Evolutionary conservation across 2,113 vertebrate genomes (phyloP).

Genomic region (Cyprinodon tularosa): DNA sequence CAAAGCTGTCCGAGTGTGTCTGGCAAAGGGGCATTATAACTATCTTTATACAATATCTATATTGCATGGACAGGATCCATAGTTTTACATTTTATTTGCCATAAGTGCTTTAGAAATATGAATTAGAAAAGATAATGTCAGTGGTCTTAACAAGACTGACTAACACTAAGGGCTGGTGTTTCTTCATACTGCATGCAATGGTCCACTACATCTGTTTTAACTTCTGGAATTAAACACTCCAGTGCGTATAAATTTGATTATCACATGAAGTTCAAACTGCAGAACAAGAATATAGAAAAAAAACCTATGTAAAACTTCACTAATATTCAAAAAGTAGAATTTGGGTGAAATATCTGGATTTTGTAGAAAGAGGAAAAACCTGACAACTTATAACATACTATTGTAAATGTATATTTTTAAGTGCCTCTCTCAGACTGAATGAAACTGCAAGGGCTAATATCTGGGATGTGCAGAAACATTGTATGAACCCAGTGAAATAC

Average conservation of each 20-base stretch:
- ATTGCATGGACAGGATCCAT: too few species aligned
- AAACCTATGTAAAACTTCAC: too few species aligned
- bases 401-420: background rate
- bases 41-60: too few species aligned
- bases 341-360: background rate
- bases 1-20: background rate
- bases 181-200: background rate
- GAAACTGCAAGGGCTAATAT: conserved; percentile 27
- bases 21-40: background rate
- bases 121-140: background rate
- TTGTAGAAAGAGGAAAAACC: background rate
- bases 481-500: conserved; percentile 2
- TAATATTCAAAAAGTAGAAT: too few species aligned
- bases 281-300: conserved; percentile 22
- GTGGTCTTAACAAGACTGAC: background rate
- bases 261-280: conserved; percentile 27
- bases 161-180: background rate
- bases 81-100: too few species aligned
- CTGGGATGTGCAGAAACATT: conserved; percentile 13
- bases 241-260: background rate
- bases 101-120: too few species aligned
- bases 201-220: background rate
- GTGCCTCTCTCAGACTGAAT: conserved; percentile 8
- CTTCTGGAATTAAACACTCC: background rate
- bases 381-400: conserved; percentile 2